A percentile compares a stretch with the other conserved stretches of the same genome.
These are phyloP conservation scores for Microtus oregoni DNA, from an alignment of 2,113 vertebrate genomes.

Conservation along the genomic window DNA sequence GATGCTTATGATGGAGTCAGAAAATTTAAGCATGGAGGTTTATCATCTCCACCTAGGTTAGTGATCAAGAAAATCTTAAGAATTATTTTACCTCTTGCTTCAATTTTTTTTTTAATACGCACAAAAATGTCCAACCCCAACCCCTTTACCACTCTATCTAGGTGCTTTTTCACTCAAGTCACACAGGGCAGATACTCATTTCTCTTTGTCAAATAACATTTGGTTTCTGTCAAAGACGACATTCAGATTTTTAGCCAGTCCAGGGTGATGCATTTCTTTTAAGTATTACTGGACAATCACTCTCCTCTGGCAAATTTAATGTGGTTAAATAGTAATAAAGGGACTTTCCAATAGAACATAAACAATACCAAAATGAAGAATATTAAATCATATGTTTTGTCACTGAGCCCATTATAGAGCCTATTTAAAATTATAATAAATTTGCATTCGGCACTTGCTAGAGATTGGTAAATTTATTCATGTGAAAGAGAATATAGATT, in stretches of 20 bases:
- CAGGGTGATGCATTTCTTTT: constrained; percentile 62
- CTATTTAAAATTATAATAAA: constrained; percentile 82
- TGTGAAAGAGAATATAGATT: constrained; percentile 78
- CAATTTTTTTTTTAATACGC: background rate
- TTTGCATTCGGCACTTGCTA: constrained; percentile 77
- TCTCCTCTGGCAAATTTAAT: constrained; percentile 77
- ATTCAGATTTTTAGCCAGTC: constrained; percentile 47
- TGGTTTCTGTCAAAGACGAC: constrained; percentile 44
- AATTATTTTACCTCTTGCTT: constrained; percentile 19
- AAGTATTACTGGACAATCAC: constrained; percentile 78
- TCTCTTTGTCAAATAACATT: background rate
- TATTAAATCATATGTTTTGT: constrained; percentile 84
- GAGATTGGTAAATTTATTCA: constrained; percentile 81
- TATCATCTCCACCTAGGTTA: background rate
- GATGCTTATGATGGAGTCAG: background rate
- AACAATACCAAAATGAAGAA: constrained; percentile 82
- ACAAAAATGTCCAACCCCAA: background rate
- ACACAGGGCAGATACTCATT: background rate
- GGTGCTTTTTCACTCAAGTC: background rate
- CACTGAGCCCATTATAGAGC: constrained; percentile 77
- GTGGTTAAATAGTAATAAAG: constrained; percentile 81
- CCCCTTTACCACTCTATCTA: background rate
- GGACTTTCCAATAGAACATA: constrained; percentile 75
- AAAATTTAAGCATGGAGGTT: background rate
- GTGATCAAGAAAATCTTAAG: constrained; percentile 38